Conservation (phyloP, 2,888 invertebrate species). For the Polymixis flavicincta region DNA sequence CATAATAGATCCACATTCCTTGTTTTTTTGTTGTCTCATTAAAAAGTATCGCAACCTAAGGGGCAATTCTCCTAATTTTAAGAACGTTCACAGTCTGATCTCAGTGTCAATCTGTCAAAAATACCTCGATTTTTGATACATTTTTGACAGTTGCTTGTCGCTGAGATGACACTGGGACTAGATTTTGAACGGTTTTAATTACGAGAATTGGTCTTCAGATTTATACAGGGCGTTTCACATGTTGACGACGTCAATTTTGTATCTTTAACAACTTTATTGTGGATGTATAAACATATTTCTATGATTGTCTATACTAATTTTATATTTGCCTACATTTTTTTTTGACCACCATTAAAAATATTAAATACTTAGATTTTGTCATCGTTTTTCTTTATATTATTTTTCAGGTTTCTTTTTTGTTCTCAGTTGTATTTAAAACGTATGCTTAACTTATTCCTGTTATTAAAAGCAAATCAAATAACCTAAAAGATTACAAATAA, state of each 20-base stretch:
- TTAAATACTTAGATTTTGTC: background rate
- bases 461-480: background rate
- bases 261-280: conserved; percentile 47
- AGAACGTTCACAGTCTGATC: no score
- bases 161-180: no score
- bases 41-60: conserved; percentile 8
- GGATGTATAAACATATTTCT: background rate
- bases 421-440: background rate
- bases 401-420: background rate
- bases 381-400: background rate
- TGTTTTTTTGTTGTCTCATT: conserved; percentile 10
- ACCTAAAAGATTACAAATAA: conserved; percentile 4
- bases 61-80: no score
- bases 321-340: no score
- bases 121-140: no score
- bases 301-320: conserved; percentile 23
- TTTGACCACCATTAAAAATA: background rate
- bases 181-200: no score
- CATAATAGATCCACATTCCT: conserved; percentile 6
- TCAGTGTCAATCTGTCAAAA: no score
- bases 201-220: no score
- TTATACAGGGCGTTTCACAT: conserved; percentile 24
- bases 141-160: no score
- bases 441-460: no score
- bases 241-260: conserved; percentile 42